Evolutionary conservation across 1,140 invertebrate species (phyloP), one percentile per base, ranked within the genome.

Genomic region (Phymorhynchus buccinoides): DNA sequence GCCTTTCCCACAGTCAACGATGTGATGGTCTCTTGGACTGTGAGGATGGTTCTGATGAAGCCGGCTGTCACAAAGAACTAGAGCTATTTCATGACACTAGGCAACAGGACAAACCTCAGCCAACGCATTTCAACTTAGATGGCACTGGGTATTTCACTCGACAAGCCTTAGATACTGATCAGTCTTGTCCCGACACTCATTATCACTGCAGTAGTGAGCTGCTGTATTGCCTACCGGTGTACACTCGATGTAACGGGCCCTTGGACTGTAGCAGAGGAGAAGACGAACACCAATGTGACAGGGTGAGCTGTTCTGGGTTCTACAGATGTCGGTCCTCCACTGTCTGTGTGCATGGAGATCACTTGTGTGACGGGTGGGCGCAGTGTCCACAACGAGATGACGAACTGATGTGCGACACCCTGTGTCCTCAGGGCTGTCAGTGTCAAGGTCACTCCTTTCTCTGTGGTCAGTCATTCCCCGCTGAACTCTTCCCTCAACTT

Each of bases 371-470:
- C 56, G 78, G 78, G 18, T 16, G 41, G n/a, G 77, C 44, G 77
- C 84, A 85, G 37, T 85, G 84, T 52, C 84, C 84, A 6, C 14
- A 85, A 12, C 77, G 78, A n/a, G 84, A 85, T 71, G 84, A 85
- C 56, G 84, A 85, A 37, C 52, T 80, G 0, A 30, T 85, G 42
- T 85, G 84, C 44, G 41, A 85, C 35, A 44, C 42, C 14, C 62
- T 77, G 1, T 85, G 77, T 37, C 84, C 84, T 37, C 30, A 80
- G 2, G 62, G 48, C 27, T 85, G 84, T 48, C 39, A 48, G 37
- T 80, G 84, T 30, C 39, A 48, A 68, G 41, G 78, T 37, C 78
- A 78, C 71, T 73, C 78, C n/a, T 79, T 39, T 48, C 66, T 78
- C 0, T 85, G 84, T n/a, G 66, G 42, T 3, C 14, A 39, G n/a